A percentile compares a stretch with the other conserved stretches of the same genome.
Evolutionary conservation across 1,140 invertebrate genomes (phyloP).

Genomic region (Neoseiulus cucumeris): DNA sequence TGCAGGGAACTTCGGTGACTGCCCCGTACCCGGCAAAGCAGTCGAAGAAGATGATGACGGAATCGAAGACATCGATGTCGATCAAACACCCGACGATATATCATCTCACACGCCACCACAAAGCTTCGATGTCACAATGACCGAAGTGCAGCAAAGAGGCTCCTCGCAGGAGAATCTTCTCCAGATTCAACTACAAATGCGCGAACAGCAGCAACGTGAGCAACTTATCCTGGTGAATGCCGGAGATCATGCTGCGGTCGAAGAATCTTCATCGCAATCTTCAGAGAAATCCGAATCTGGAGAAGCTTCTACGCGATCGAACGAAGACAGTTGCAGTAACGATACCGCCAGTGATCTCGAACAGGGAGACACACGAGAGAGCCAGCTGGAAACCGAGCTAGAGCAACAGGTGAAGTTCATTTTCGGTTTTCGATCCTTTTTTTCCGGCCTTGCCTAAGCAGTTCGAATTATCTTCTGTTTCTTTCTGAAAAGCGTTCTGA

Average conservation of each 20-base stretch:
- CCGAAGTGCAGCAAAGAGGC: neutral
- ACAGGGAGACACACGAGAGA: neutral
- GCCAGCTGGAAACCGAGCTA: neutral
- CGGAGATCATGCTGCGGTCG: neutral
- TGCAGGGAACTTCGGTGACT: neutral
- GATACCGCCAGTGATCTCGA: neutral
- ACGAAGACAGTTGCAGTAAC: neutral
- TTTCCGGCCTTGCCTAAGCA: neutral
- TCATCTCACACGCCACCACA: neutral
- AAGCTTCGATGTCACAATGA: neutral
- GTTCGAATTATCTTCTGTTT: neutral
- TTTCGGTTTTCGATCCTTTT: neutral
- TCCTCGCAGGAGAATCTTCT: neutral
- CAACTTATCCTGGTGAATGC: neutral
- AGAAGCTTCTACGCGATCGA: neutral
- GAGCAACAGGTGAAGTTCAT: neutral
- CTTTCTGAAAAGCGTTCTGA: neutral
- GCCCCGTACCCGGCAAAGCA: neutral
- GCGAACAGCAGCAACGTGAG: neutral
- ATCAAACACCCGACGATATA: neutral
- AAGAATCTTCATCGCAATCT: neutral
- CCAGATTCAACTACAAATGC: constrained; percentile 2
- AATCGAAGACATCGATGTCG: constrained; percentile 5
- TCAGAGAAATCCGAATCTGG: neutral
- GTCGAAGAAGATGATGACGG: neutral